Evolutionary conservation across 2,113 vertebrate species (phyloP).

Genomic region (Sakesphorus luctuosus): DNA sequence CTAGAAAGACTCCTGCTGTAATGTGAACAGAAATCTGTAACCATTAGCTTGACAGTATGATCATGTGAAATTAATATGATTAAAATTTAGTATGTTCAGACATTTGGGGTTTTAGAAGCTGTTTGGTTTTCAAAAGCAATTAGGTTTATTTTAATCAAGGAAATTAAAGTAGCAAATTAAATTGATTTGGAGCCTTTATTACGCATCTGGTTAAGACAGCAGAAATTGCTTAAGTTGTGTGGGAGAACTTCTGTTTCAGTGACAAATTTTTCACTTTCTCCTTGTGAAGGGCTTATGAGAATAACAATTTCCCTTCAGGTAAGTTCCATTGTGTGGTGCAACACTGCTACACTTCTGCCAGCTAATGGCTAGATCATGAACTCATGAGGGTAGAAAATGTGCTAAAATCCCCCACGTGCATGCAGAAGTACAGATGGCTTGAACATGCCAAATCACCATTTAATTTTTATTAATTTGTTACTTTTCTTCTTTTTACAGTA

Average conservation of each 20-base stretch:
- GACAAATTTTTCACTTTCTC: not conserved
- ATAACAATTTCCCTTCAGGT: not conserved
- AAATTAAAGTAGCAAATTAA: not conserved
- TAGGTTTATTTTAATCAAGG: not conserved
- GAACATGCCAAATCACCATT: not conserved
- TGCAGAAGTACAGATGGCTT: not conserved
- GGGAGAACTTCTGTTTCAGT: not conserved
- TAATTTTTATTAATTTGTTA: not conserved
- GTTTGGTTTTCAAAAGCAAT: not conserved
- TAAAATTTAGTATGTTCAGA: not conserved
- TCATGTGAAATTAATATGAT: not conserved
- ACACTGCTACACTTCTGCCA: not conserved
- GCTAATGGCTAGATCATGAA: not conserved
- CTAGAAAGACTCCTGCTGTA: not conserved
- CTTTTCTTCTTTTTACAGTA: not conserved
- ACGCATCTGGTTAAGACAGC: not conserved
- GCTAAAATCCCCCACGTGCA: not conserved
- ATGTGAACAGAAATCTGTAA: not conserved
- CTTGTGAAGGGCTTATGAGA: not conserved
- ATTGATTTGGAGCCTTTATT: not conserved
- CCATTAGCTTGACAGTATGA: not conserved
- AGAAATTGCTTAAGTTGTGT: not conserved
- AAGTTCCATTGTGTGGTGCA: not conserved
- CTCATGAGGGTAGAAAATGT: not conserved
- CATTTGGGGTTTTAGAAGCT: not conserved